A percentile compares a stretch with the other conserved stretches of the same genome.
Conservation (phyloP, 1,140 invertebrate genomes). For the Coptotermes formosanus region DNA sequence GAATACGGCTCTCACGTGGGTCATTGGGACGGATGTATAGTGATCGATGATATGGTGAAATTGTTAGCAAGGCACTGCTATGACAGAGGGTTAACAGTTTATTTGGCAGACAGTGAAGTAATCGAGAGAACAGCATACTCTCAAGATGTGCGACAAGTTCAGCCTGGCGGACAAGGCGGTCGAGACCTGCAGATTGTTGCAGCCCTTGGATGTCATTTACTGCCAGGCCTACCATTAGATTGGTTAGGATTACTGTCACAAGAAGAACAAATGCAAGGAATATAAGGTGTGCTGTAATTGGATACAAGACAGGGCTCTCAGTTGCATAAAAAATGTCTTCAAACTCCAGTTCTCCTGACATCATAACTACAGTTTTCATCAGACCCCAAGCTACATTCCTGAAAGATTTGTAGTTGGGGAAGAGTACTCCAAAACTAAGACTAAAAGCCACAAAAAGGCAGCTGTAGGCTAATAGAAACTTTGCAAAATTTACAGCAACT, state of each 20-base stretch:
- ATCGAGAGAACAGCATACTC: slow-evolving; percentile 73
- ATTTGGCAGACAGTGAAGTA: slow-evolving; percentile 64
- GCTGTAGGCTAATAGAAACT: slow-evolving; percentile 76
- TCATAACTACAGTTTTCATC: slow-evolving; percentile 83
- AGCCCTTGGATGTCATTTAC: slow-evolving; percentile 82
- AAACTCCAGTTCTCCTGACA: slow-evolving; percentile 84
- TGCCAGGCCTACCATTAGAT: slow-evolving; percentile 79
- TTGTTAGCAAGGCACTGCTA: slow-evolving; percentile 66
- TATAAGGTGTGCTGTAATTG: slow-evolving; percentile 71
- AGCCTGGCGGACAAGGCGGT: slow-evolving; percentile 74
- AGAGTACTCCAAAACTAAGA: slow-evolving; percentile 73
- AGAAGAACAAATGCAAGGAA: slow-evolving; percentile 75
- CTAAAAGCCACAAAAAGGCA: slow-evolving; percentile 77
- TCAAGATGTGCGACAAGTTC: slow-evolving; percentile 77
- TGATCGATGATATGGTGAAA: slow-evolving; percentile 66
- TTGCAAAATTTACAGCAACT: slow-evolving; percentile 79
- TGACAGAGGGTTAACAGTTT: slow-evolving; percentile 63
- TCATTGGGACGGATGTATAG: slow-evolving; percentile 75
- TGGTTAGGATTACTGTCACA: slow-evolving; percentile 82
- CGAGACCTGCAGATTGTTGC: slow-evolving; percentile 75
- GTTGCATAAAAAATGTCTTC: slow-evolving; percentile 75
- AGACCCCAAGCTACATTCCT: slow-evolving; percentile 59
- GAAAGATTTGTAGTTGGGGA: slow-evolving; percentile 72
- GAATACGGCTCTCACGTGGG: slow-evolving; percentile 72
- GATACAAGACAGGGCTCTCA: slow-evolving; percentile 53